Evolutionary conservation across 1,140 invertebrate species (phyloP), one percentile per base, ranked within the genome.

Genomic region (Nixonia krombeini): DNA sequence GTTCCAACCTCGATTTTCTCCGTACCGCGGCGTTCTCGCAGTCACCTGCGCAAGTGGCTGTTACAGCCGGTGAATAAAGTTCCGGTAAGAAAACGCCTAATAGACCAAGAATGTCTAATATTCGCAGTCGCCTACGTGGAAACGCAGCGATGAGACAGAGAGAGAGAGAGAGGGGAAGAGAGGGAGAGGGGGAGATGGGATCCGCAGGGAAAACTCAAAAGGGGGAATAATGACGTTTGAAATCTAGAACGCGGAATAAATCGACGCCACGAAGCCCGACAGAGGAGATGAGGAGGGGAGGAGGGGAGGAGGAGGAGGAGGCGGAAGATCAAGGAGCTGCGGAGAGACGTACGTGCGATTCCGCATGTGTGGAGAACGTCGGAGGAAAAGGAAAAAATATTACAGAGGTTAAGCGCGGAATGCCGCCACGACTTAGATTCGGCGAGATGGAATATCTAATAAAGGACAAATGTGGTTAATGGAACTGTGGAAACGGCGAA

Each of bases 381-480:
- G 52, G n/a, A n/a, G 63, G 41, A 55, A 68, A 66, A 66, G 67
- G 62, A 73, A 70, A 56, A 63, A 46, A 58, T 68, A 66, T 38
- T 51, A 18, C 42, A 40, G 31, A 58, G 26, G 51, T 44, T 29
- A 53, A 38, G 51, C 41, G 44, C 53, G 63, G 51, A 69, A 77
- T 66, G 55, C 66, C 76, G 65, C 75, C 74, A 50, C 64, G 74
- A 73, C 73, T 65, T 73, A 67, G 70, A 72, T 75, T 83, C 80
- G 76, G 81, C 82, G 78, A 80, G 81, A 83, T 77, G 80, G 79
- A 83, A 82, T 81, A 82, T 81, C 79, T 81, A 79, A 81, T 81
- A 82, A 80, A 76, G 75, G 62, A 78, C 76, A 77, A 80, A 80
- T 74, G 72, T 62, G 76, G 73, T 75, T 72, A 72, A 75, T 69